These are phyloP conservation scores for Psephotus haematonotus DNA, from an alignment of 2,113 vertebrate species.

Conservation along the genomic window DNA sequence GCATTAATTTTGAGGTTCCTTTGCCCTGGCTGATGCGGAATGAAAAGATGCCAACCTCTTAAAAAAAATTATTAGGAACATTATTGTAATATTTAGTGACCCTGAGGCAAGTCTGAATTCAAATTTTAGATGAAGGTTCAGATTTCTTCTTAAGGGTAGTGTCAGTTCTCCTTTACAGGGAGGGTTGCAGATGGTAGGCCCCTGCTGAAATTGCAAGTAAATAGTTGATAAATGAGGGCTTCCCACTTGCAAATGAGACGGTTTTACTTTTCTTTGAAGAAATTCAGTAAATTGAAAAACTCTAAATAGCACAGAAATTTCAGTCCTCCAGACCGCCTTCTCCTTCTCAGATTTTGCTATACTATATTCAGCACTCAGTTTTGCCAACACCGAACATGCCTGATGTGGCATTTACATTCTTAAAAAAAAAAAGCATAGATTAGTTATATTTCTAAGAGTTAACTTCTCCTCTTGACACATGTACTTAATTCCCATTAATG, in stretches of 20 bases:
- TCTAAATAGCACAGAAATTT: slow-evolving; percentile 64
- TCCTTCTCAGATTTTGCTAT: slow-evolving; percentile 50
- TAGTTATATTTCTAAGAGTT: slow-evolving; percentile 66
- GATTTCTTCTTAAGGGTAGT: not conserved
- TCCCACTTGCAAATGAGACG: slow-evolving; percentile 41
- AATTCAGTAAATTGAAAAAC: slow-evolving; percentile 53
- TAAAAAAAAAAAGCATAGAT: slow-evolving; percentile 56
- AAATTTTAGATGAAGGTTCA: not conserved
- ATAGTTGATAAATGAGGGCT: slow-evolving; percentile 51
- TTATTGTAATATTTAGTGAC: not conserved
- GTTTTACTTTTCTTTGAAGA: slow-evolving; percentile 63
- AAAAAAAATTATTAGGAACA: not conserved
- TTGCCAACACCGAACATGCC: slow-evolving; percentile 54
- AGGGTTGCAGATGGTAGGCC: slow-evolving; percentile 30
- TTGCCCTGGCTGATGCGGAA: not conserved
- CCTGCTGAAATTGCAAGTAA: slow-evolving; percentile 34
- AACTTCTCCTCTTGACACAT: slow-evolving; percentile 67
- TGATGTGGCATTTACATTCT: slow-evolving; percentile 67
- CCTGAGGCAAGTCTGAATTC: not conserved
- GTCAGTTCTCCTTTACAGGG: not conserved
- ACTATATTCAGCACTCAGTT: slow-evolving; percentile 60
- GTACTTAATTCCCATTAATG: slow-evolving; percentile 73
- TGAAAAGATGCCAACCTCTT: not conserved
- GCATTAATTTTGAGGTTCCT: not conserved
- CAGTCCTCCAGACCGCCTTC: slow-evolving; percentile 56